Evolutionary conservation across 2,888 invertebrate species (phyloP), one percentile per base, ranked within the genome.

Genomic region (Ganaspis brasiliensis): DNA sequence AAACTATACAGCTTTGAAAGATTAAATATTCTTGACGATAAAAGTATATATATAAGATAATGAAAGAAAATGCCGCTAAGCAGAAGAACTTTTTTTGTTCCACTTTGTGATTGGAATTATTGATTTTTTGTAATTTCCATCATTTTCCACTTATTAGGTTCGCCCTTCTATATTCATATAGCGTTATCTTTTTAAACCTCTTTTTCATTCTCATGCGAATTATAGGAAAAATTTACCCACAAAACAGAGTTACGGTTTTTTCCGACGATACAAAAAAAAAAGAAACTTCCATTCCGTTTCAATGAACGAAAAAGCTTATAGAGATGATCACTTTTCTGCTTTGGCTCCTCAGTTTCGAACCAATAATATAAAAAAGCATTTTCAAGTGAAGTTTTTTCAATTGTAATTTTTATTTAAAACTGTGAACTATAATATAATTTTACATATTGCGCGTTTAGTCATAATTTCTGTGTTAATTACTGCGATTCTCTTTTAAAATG

Each of bases 121-220:
- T 52, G 52, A 52, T 52, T 52, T 52, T 52, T 52, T 52, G 57
- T 57, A 57, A 57, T 57, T 57, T 12, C 61, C 26, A 37, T 61
- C 19, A 37, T n/a, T 37, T 61, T 61, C 61, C 61, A 61, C 61
- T 35, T 61, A 19, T 37, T 61, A 19, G 35, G 19, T 61, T 61
- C n/a, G 35, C 61, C 35, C 61, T 61, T 61, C 37, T 10, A 35
- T n/a, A 5, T 26, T 14, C 26, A 10, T 24, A 24, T 61, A 61
- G 9, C 9, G 52, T 52, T 61, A 12, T 61, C 35, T 61, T 61
- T 63, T 40, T 63, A 40, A 37, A 5, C 37, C 21, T 40, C 14
- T 63, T 63, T 40, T 14, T 12, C 19, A 52, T 24, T 40, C 10
- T 37, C 21, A 21, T 63, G 21, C 37, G 63, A 40, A 21, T 21